Evolutionary conservation across 1,140 invertebrate genomes (phyloP), one percentile per base, ranked within the genome.

Genomic region (Acromyrmex charruanus): DNA sequence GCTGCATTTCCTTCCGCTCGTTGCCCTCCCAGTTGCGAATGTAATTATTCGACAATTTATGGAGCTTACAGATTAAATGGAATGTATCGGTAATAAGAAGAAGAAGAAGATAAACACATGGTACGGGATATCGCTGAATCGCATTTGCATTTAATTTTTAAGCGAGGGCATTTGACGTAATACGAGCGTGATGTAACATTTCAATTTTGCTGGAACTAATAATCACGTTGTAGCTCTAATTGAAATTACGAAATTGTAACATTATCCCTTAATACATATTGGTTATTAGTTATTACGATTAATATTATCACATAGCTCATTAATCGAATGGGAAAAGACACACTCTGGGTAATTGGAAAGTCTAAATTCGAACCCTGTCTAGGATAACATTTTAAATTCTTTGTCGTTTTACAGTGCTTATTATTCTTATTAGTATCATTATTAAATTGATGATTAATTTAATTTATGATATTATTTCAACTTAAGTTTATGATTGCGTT

Each of bases 1-100:
- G 49, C 18, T 18, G 49, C 77, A 77, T 71, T 51, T 81, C 65
- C 65, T 80, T 61, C 63, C 58, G 79, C 53, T 72, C 79, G 53
- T 72, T 63, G 65, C 53, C 28, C 12, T n/a, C 6, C n/a, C 49
- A 21, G 28, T 55, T 25, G 12, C 63, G 25, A 74, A 21, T 55
- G 53, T 49, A 61, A 74, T 82, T 71, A 61, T 72, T 49, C 69
- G 25, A 71, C 55, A 31, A 74, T 74, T 74, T 61, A 58, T 53
- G 49, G 35, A 44, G 10, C 25, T 72, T 39, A 18, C 6, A 25
- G 55, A 61, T 82, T 74, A 82, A 74, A 31, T 72, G 68, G 18
- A 16, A 74, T 58, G 35, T 58, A 58, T 58, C n/a, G 21, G 31
- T 69, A 55, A 71, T 81, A 69, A 71, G 16, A 18, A n/a, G n/a